Conservation (phyloP, 2,113 vertebrate genomes). For the Campylomormyrus tamandua region DNA sequence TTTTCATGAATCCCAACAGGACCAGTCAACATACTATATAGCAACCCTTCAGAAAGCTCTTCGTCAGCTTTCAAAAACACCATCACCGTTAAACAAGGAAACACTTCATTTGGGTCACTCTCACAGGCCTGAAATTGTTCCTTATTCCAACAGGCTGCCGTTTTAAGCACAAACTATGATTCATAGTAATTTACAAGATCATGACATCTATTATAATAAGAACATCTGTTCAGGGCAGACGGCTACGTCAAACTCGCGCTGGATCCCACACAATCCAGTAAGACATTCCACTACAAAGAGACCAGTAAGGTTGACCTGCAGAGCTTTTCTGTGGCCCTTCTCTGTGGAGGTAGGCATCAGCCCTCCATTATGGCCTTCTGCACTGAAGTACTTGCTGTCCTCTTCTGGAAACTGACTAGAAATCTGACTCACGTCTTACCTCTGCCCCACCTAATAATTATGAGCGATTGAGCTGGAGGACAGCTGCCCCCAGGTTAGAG, state of each 20-base stretch:
- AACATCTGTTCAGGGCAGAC: background rate
- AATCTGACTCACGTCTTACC: slow-evolving; percentile 55
- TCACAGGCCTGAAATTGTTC: background rate
- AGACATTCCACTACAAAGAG: background rate
- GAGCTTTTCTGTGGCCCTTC: slow-evolving; percentile 27
- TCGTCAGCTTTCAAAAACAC: background rate
- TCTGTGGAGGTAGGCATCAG: slow-evolving; percentile 13
- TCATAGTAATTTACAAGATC: background rate
- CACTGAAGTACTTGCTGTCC: slow-evolving; percentile 47
- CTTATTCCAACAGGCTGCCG: background rate
- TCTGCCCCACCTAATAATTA: slow-evolving; percentile 5
- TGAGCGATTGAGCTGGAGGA: background rate
- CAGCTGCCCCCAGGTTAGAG: background rate
- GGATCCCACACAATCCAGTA: background rate
- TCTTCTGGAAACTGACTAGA: slow-evolving; percentile 54
- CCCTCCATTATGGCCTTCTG: background rate
- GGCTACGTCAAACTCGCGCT: background rate
- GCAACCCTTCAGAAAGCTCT: background rate
- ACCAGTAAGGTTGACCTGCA: background rate
- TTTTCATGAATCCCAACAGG: background rate
- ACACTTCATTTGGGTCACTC: background rate
- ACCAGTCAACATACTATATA: background rate
- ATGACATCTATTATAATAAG: background rate
- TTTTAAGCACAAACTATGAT: background rate
- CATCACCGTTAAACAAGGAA: background rate